phyloP scores from a whole-genome alignment of 2,888 invertebrate genomes.

The Ormyrus rosae region DNA sequence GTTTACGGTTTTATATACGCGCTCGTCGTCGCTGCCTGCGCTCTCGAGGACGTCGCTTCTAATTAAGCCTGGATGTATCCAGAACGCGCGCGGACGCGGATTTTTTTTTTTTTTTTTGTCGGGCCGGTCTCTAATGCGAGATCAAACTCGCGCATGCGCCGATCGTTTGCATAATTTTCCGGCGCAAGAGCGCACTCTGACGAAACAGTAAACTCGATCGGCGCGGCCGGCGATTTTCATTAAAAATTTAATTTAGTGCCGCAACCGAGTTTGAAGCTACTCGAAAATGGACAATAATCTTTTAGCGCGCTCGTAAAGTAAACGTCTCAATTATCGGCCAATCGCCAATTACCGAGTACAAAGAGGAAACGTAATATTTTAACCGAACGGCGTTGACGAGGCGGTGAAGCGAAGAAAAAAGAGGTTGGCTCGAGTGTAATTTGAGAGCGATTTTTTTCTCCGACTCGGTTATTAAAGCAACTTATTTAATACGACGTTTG shows the following conservation, averaged over 20 bases:
- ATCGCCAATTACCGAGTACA: slow-evolving; percentile 22
- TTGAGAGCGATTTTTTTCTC: no score
- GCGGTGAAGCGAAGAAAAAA: no score
- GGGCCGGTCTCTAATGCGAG: background rate
- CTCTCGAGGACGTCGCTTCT: slow-evolving; percentile 44
- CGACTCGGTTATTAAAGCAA: no score
- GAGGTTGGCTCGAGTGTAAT: no score
- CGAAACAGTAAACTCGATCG: slow-evolving; percentile 37
- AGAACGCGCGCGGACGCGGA: background rate
- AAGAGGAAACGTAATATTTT: slow-evolving; percentile 17
- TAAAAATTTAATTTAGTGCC: slow-evolving; percentile 18
- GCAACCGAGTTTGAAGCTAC: background rate
- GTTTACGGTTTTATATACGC: slow-evolving; percentile 45
- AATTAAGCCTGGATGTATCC: slow-evolving; percentile 41
- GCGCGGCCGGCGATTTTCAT: background rate
- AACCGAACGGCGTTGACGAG: background rate
- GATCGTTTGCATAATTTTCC: slow-evolving; percentile 46
- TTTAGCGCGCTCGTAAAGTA: slow-evolving; percentile 23
- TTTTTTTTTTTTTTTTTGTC: slow-evolving; percentile 1
- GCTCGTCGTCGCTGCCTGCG: slow-evolving; percentile 28
- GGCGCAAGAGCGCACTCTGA: background rate
- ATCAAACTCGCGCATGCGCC: background rate
- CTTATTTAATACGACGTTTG: no score
- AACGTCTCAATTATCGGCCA: slow-evolving; percentile 33
- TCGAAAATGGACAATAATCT: slow-evolving; percentile 24